Evolutionary conservation across 2,113 vertebrate genomes (phyloP).

Genomic region (Brevimyrus niger): DNA sequence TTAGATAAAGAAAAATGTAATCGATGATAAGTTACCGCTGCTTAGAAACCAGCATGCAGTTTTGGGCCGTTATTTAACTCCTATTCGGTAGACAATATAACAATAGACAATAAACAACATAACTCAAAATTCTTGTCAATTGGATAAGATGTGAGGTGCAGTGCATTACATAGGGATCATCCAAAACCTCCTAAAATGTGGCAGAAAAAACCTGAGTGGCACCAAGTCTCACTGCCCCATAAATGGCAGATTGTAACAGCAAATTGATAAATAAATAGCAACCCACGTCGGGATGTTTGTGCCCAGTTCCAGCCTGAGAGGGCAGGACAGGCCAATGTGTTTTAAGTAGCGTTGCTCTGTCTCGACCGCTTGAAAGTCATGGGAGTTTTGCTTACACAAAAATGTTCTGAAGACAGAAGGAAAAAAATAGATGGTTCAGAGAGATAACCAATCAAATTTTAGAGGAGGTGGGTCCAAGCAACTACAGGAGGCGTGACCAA

Average conservation of each 20-base stretch:
- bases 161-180: neutral
- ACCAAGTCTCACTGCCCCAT: neutral
- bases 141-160: neutral
- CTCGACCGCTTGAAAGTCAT: neutral
- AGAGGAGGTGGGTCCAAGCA: too few species aligned
- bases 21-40: neutral
- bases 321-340: neutral
- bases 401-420: too few species aligned
- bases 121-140: neutral
- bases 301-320: neutral
- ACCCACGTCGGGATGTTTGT: neutral
- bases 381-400: too few species aligned
- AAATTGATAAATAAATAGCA: neutral
- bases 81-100: neutral
- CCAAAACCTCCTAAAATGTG: neutral
- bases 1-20: constrained; percentile 1
- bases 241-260: neutral
- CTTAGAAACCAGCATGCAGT: neutral
- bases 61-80: neutral
- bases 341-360: neutral
- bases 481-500: too few species aligned
- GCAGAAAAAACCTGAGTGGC: neutral
- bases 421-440: too few species aligned
- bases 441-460: too few species aligned
- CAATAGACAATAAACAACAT: neutral